Evolutionary conservation across 2,888 invertebrate genomes (phyloP).

Genomic region (Mythimna impura): DNA sequence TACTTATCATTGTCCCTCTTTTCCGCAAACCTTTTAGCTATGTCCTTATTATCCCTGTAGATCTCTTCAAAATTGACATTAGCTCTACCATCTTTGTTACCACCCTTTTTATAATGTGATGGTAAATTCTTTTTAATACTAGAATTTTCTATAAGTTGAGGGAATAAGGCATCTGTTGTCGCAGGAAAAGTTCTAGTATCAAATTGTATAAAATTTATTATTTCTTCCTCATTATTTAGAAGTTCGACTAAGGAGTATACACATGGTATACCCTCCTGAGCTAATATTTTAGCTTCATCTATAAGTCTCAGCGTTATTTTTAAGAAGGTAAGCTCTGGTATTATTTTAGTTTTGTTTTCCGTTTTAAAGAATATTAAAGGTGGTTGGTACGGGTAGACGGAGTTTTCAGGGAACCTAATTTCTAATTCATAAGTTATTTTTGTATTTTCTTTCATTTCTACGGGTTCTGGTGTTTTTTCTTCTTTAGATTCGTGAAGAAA

Average conservation of each 20-base stretch:
- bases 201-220: constrained; percentile 90
- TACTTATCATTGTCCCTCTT: constrained; percentile 92
- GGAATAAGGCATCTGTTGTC: constrained; percentile 90
- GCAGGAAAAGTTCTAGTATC: constrained; percentile 88
- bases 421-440: constrained; percentile 92
- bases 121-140: constrained; percentile 81
- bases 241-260: constrained; percentile 93
- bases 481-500: constrained; percentile 92
- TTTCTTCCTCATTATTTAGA: constrained; percentile 92
- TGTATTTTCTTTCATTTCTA: constrained; percentile 74
- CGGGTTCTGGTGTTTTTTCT: constrained; percentile 70
- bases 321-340: constrained; percentile 92
- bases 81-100: constrained; percentile 88
- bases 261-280: constrained; percentile 93
- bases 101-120: constrained; percentile 92
- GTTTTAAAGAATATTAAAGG: constrained; percentile 93
- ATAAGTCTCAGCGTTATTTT: constrained; percentile 92
- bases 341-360: constrained; percentile 88
- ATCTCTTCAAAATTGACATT: constrained; percentile 89
- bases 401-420: constrained; percentile 93
- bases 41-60: constrained; percentile 91
- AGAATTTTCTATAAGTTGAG: constrained; percentile 88
- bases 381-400: constrained; percentile 93
- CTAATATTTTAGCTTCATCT: constrained; percentile 92
- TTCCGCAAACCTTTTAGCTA: constrained; percentile 91